These are phyloP conservation scores for Sebastes melanostomus DNA, from an alignment of 2,797 vertebrate species.

Conservation along the genomic window DNA sequence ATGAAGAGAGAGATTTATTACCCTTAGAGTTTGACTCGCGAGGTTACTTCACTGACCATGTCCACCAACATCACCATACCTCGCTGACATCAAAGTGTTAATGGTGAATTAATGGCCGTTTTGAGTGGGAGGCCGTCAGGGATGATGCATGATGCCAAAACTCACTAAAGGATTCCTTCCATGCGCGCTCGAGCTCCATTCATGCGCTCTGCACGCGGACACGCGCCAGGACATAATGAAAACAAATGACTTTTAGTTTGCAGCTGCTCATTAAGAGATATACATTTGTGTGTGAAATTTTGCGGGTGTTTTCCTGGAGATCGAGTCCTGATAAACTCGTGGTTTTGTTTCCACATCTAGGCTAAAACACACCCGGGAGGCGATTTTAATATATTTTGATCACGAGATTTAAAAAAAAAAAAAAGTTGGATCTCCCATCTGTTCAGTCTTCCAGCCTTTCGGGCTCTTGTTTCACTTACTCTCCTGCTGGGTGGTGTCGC, in stretches of 20 bases:
- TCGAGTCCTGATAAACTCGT: background rate
- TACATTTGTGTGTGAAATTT: background rate
- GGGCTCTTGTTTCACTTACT: constrained; percentile 84
- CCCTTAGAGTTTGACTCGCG: constrained; percentile 27
- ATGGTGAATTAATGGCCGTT: constrained; percentile 66
- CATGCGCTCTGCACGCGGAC: constrained; percentile 41
- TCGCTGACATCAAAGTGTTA: constrained; percentile 70
- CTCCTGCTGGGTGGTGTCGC: constrained; percentile 96
- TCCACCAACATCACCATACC: constrained; percentile 63
- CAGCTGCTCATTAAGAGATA: constrained; percentile 8
- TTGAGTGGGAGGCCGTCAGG: constrained; percentile 51
- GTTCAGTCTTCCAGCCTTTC: background rate
- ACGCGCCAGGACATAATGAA: constrained; percentile 27
- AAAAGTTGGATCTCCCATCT: background rate
- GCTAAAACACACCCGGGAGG: background rate
- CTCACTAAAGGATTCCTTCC: constrained; percentile 56
- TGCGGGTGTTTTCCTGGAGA: background rate
- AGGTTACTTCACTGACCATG: constrained; percentile 49
- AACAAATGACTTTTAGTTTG: constrained; percentile 29
- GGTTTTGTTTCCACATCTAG: background rate
- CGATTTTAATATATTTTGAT: background rate
- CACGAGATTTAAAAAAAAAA: background rate
- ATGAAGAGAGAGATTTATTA: constrained; percentile 30
- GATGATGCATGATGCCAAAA: constrained; percentile 56
- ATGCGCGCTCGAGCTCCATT: constrained; percentile 35